Evolutionary conservation across 1,140 invertebrate genomes (phyloP), one percentile per base, ranked within the genome.

Genomic region (Hyposmocoma kahamanoa): DNA sequence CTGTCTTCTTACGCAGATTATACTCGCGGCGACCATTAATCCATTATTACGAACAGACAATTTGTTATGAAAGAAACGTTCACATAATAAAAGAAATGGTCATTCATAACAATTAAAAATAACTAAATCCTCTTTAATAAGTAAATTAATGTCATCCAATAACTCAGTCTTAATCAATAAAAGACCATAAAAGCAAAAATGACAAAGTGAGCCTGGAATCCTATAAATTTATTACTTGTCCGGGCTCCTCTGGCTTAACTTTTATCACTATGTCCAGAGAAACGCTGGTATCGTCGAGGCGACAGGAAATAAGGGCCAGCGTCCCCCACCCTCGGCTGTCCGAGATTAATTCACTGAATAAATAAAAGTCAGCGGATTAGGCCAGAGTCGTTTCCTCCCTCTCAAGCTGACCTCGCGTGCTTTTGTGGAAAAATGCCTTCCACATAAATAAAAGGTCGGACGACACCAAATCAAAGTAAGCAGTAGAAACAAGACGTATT

Each of bases 291-390:
- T 67, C 60, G 43, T 19, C 36, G 26, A 51, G 63, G 53, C 62
- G 66, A 71, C 75, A 78, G 75, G 72, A 76, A 82, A 78, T 72
- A 78, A 73, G 71, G 72, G 65, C 59, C 53, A 60, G 32, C 69
- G 67, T 72, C 67, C 69, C 76, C 69, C 54, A 62, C 72, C 72
- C 61, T 55, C 55, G 56, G 59, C 61, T 51, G 44, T 59, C 54
- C 54, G 68, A 85, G 81, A 85, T 83, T 85, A 85, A 85, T 83
- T 83, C 81, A 80, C 73, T 80, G 81, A 85, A 85, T 85, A 85
- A 85, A 85, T 83, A 85, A 85, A 83, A 83, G 81, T 84, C 81
- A 83, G 81, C 79, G 79, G 81, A 84, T 84, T 84, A 84, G 76
- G 75, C 72, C 79, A 77, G 73, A 80, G 77, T 73, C 74, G 72